A percentile compares a stretch with the other conserved stretches of the same genome.
These are phyloP conservation scores for Orius laevigatus DNA, from an alignment of 1,140 invertebrate genomes.

Conservation along the genomic window DNA sequence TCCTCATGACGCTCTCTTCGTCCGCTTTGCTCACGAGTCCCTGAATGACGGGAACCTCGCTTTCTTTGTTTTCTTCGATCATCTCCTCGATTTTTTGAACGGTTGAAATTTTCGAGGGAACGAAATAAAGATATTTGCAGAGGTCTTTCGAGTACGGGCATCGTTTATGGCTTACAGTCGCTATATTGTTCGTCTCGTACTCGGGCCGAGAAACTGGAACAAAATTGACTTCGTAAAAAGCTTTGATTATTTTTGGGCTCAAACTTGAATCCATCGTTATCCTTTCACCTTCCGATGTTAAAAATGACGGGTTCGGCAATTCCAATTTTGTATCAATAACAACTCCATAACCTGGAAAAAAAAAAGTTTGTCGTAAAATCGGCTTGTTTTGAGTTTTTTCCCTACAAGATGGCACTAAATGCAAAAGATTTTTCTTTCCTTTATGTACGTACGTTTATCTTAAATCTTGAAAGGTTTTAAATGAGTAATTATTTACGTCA, in stretches of 20 bases:
- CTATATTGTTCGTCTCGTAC: background rate
- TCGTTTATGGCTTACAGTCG: background rate
- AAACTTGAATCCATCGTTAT: constrained; percentile 3
- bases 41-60: constrained; percentile 1
- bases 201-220: background rate
- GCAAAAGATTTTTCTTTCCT: no score
- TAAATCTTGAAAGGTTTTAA: no score
- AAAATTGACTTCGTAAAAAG: constrained; percentile 11
- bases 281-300: background rate
- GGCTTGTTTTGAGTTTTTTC: no score
- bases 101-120: background rate
- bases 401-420: no score
- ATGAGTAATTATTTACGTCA: no score
- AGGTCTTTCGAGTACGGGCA: constrained; percentile 7
- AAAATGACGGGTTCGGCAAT: background rate
- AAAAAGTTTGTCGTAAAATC: no score
- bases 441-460: no score
- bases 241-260: constrained; percentile 10
- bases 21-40: background rate
- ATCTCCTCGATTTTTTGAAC: constrained; percentile 9
- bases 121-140: constrained; percentile 7
- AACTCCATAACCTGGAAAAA: no score
- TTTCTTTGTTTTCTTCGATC: constrained; percentile 1
- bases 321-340: no score
- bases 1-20: constrained; percentile 2